A percentile compares a stretch with the other conserved stretches of the same genome.
Evolutionary conservation across 2,888 invertebrate genomes (phyloP).

Genomic region (Cosmopolites sordidus): DNA sequence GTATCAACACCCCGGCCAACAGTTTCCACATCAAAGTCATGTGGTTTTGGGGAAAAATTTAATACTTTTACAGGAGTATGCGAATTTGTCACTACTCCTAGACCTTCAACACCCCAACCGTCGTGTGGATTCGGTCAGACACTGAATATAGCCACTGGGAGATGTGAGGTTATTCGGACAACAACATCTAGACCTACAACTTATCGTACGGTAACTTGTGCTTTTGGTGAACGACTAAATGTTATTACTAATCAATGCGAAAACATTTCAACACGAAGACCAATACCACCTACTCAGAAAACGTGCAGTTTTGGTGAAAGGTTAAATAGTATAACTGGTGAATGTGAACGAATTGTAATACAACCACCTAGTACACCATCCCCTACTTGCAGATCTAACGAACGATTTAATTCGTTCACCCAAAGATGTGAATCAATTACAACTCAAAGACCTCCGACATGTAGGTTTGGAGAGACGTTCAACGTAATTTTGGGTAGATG

Average conservation of each 20-base stretch:
- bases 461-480: slow-evolving; percentile 14
- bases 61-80: slow-evolving; percentile 10
- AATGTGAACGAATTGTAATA: slow-evolving; percentile 13
- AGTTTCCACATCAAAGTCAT: not conserved
- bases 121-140: slow-evolving; percentile 9
- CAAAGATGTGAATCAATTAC: slow-evolving; percentile 30
- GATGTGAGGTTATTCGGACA: slow-evolving; percentile 14
- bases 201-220: slow-evolving; percentile 5
- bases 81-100: slow-evolving; percentile 4
- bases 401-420: slow-evolving; percentile 14
- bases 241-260: slow-evolving; percentile 14
- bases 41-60: slow-evolving; percentile 10
- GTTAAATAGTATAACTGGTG: slow-evolving; percentile 9
- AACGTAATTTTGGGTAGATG: slow-evolving; percentile 11
- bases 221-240: slow-evolving; percentile 14
- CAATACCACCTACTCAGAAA: slow-evolving; percentile 9
- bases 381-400: slow-evolving; percentile 21
- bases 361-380: slow-evolving; percentile 16
- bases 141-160: slow-evolving; percentile 11
- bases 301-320: slow-evolving; percentile 14
- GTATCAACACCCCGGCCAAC: slow-evolving; percentile 21
- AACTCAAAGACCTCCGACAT: slow-evolving; percentile 3
- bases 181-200: slow-evolving; percentile 1
- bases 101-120: slow-evolving; percentile 1
- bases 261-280: not conserved